Evolutionary conservation across 2,888 invertebrate genomes (phyloP).

Genomic region (Drosophila meridionalis): DNA sequence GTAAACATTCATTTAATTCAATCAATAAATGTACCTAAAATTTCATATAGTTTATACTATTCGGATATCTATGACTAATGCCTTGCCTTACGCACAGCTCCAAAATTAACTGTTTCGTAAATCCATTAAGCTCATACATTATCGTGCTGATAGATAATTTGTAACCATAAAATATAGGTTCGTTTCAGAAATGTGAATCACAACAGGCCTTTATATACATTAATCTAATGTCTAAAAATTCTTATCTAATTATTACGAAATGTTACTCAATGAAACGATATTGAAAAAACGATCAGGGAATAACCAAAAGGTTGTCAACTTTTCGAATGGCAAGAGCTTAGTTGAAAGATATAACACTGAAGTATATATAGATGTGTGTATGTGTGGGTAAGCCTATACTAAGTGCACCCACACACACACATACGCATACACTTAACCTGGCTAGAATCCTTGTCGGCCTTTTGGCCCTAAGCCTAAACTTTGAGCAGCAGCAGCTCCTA

Average conservation of each 20-base stretch:
- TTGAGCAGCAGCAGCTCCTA: slow-evolving; percentile 45
- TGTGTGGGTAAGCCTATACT: background rate
- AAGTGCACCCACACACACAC: slow-evolving; percentile 11
- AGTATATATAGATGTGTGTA: background rate
- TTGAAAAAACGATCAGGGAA: slow-evolving; percentile 39
- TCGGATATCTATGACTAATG: background rate
- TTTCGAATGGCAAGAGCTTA: slow-evolving; percentile 6
- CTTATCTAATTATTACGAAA: slow-evolving; percentile 42
- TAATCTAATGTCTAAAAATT: slow-evolving; percentile 43
- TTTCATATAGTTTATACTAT: background rate
- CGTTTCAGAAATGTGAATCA: slow-evolving; percentile 37
- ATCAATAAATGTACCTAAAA: background rate
- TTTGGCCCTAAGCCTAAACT: slow-evolving; percentile 27
- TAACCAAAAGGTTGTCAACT: slow-evolving; percentile 13
- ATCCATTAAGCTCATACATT: slow-evolving; percentile 36
- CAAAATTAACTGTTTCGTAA: slow-evolving; percentile 22
- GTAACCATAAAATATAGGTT: background rate
- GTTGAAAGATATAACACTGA: background rate
- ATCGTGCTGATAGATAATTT: slow-evolving; percentile 29
- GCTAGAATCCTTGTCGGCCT: slow-evolving; percentile 5
- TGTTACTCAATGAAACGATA: slow-evolving; percentile 52
- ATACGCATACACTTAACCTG: slow-evolving; percentile 20
- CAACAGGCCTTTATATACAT: slow-evolving; percentile 17
- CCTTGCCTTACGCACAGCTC: slow-evolving; percentile 2
- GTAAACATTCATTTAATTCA: background rate